Evolutionary conservation across 1,140 invertebrate genomes (phyloP).

Genomic region (Heliothis subflexa): DNA sequence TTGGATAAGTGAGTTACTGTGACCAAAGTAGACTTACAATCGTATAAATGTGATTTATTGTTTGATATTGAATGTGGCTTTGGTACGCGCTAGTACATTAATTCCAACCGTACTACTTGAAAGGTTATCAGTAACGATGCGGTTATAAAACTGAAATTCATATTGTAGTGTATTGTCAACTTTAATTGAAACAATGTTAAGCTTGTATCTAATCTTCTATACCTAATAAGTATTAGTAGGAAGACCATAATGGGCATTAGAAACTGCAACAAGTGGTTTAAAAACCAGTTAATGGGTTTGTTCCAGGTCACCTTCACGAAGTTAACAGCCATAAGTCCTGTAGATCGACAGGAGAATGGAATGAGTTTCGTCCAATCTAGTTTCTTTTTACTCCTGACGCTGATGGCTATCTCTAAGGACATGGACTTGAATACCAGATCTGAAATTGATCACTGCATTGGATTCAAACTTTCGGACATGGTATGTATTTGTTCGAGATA

Average conservation of each 20-base stretch:
- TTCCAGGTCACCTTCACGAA: conserved; percentile 70
- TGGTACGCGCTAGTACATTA: not conserved
- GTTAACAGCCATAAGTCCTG: conserved; percentile 63
- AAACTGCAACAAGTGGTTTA: not conserved
- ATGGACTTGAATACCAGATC: conserved; percentile 54
- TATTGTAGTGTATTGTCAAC: not conserved
- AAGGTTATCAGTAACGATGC: conserved; percentile 23
- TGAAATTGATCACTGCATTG: conserved; percentile 64
- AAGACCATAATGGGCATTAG: not conserved
- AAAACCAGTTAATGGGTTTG: not conserved
- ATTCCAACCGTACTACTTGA: conserved; percentile 6
- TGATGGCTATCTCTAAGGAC: conserved; percentile 67
- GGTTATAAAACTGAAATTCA: conserved; percentile 16
- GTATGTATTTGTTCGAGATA: conserved; percentile 56
- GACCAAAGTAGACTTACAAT: conserved; percentile 14
- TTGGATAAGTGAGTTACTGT: conserved; percentile 15
- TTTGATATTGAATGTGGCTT: conserved; percentile 23
- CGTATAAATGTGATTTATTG: conserved; percentile 14
- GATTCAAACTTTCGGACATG: conserved; percentile 53
- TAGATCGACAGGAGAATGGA: conserved; percentile 66
- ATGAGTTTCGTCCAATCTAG: conserved; percentile 77
- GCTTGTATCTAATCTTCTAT: not conserved
- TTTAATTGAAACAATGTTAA: conserved; percentile 15
- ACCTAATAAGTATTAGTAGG: too few species aligned
- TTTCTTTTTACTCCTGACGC: conserved; percentile 67